Base-by-base conservation (phyloP, 2,113 vertebrate species). In the Benitochromis conjunctus region DNA sequence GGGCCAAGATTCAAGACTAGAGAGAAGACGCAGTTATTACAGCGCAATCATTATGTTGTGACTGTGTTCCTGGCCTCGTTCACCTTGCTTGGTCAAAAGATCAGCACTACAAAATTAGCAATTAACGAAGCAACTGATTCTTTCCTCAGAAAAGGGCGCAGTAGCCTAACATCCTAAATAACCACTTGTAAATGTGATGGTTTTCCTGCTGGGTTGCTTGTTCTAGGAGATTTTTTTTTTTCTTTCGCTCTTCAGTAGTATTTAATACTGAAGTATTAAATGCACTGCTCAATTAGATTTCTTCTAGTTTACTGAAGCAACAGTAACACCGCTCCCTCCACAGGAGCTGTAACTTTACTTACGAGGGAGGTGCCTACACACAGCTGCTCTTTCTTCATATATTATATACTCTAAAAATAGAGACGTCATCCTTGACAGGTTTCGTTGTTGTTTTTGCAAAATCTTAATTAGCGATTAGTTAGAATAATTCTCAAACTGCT, bases 381-480 rank as follows among this genome's bases (percentile, higher is more conserved):
- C 77, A 88, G 90, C 88, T 84, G 83, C 83, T 88, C 74, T 64
- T 80, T 79, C 24, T 82, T 78, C 80, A 13, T 34, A 76, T 76
- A 53, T 53, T 86, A 82, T 41, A 83, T 79, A 58, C 84, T 79
- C 89, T 92, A 92, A 94, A 95, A 94, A 95, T 89, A 94, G 81
- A 94, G 76, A 85, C 82, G 84, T 93, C 91, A 89, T 92, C 92
- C 77, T 69, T 29, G 86, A 86, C 91, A 81, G 87, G 91, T 93
- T 95, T 91, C 91, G 26, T 92, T 93, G 91, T 94, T 96, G 90
- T 90, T 92, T 89, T 86, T 86, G 66, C 85, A 82, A 86, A 95
- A 95, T 94, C 93, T 95, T 97, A 96, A 95, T 96, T 95, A 95
- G 90, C 48, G 92, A 95, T 95, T 95, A 94, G 91, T 95, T 92